Percentiles rank a stretch among this genome's conserved stretches.
Evolutionary conservation across 2,797 vertebrate species (phyloP).

Genomic region (Psittacula echo): DNA sequence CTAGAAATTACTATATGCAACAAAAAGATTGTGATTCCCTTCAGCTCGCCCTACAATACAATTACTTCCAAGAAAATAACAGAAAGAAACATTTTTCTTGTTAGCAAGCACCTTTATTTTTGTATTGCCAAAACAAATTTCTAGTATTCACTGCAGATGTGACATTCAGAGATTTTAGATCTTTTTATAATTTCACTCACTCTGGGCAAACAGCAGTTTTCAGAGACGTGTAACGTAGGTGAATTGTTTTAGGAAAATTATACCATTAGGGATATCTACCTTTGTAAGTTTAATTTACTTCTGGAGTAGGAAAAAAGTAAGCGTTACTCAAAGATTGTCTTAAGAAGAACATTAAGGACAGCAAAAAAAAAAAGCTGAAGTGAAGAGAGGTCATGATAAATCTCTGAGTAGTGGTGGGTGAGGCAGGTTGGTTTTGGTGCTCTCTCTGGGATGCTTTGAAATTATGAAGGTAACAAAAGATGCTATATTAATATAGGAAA

Average conservation of each 20-base stretch:
- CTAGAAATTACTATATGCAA: neutral
- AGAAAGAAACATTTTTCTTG: neutral
- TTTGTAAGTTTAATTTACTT: neutral
- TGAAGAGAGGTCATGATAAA: neutral
- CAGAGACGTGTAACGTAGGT: accelerated
- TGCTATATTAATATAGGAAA: neutral
- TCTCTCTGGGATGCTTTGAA: neutral
- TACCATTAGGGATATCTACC: neutral
- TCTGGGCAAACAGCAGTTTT: neutral
- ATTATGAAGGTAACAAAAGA: neutral
- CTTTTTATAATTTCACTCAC: neutral
- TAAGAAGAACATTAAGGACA: neutral
- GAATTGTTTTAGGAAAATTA: neutral
- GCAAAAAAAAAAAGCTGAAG: neutral
- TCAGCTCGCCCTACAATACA: neutral
- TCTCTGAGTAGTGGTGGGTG: neutral
- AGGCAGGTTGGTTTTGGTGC: neutral
- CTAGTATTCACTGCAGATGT: neutral
- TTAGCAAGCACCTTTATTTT: neutral
- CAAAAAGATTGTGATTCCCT: neutral
- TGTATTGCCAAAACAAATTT: neutral
- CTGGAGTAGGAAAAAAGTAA: neutral
- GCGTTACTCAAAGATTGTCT: neutral
- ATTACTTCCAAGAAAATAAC: neutral
- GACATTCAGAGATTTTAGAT: neutral